These are phyloP conservation scores for Apodemus speciosus DNA, from an alignment of 2,113 vertebrate species.

Conservation along the genomic window DNA sequence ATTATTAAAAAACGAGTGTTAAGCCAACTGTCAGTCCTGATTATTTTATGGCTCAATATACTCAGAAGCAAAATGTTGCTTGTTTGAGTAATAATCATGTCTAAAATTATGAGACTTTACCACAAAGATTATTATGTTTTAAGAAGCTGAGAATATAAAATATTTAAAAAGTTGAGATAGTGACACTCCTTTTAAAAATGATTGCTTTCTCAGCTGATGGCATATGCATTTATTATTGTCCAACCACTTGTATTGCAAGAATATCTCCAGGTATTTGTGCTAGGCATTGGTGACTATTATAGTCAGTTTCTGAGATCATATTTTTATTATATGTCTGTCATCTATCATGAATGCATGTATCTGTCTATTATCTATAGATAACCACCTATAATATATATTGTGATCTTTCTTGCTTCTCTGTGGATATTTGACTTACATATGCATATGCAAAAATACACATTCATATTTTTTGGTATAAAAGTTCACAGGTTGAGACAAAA, in stretches of 20 bases:
- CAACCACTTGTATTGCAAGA: background rate
- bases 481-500: background rate
- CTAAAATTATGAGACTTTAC: background rate
- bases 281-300: background rate
- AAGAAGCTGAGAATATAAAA: background rate
- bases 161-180: background rate
- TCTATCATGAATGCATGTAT: background rate
- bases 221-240: background rate
- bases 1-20: background rate
- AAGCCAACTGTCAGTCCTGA: background rate
- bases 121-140: background rate
- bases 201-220: background rate
- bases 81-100: background rate
- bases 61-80: background rate
- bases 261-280: background rate
- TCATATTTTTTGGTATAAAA: slow-evolving; percentile 10
- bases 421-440: background rate
- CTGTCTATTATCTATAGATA: background rate
- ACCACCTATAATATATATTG: background rate
- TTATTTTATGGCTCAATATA: background rate
- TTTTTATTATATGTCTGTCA: background rate
- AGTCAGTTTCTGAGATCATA: background rate
- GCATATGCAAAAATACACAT: background rate
- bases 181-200: slow-evolving; percentile 10
- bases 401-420: background rate